These are phyloP conservation scores for Sebastes nivosus DNA, from an alignment of 2,797 vertebrate genomes.

Conservation along the genomic window DNA sequence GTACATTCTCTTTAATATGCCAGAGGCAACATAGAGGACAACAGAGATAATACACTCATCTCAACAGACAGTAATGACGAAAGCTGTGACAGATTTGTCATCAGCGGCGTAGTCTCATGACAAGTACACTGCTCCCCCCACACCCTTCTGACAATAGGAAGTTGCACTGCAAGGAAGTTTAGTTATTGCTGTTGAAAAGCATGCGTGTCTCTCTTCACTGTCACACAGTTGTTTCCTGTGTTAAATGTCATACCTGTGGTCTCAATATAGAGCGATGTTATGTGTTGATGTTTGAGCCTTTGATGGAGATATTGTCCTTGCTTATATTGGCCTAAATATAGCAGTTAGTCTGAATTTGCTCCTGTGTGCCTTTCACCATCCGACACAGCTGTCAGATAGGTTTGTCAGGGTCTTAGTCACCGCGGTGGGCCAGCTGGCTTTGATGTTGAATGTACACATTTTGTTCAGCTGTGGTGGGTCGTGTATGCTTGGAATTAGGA, in stretches of 20 bases:
- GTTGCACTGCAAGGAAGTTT: background rate
- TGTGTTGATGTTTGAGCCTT: slow-evolving; percentile 13
- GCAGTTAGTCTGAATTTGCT: slow-evolving; percentile 35
- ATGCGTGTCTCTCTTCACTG: background rate
- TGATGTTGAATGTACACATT: slow-evolving; percentile 44
- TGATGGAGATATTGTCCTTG: slow-evolving; percentile 19
- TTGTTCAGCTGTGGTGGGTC: slow-evolving; percentile 33
- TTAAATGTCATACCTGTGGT: slow-evolving; percentile 10
- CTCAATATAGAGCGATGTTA: background rate
- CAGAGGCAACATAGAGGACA: background rate
- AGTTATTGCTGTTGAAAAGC: slow-evolving; percentile 38
- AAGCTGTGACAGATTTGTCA: slow-evolving; percentile 8
- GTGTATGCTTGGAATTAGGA: slow-evolving; percentile 29
- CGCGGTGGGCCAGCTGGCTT: slow-evolving; percentile 37
- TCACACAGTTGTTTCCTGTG: slow-evolving; percentile 16
- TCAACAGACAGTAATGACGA: background rate
- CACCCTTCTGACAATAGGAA: slow-evolving; percentile 31
- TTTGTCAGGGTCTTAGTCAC: slow-evolving; percentile 38
- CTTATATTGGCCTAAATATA: slow-evolving; percentile 56
- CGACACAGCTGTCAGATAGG: slow-evolving; percentile 58
- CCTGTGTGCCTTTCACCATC: slow-evolving; percentile 35
- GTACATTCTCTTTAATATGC: background rate
- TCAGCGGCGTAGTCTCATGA: background rate
- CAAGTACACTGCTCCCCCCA: background rate
- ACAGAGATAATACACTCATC: background rate